Conservation (phyloP, 2,113 vertebrate species). For the Ifrita kowaldi region DNA sequence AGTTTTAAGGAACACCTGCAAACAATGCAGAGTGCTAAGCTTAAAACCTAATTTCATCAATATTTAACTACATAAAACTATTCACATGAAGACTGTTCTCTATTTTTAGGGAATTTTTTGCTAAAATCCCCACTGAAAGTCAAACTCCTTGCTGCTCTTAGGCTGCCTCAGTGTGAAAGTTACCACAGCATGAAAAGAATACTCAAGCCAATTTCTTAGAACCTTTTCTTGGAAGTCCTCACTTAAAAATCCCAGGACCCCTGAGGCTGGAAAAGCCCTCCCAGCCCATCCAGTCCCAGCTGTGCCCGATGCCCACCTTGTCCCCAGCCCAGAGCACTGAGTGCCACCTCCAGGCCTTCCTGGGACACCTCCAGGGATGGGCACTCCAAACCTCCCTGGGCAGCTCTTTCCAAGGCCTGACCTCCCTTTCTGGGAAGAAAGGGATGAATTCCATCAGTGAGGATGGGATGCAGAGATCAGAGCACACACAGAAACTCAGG, state of each 20-base stretch:
- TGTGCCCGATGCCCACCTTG: too few species aligned
- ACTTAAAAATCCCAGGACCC: background rate
- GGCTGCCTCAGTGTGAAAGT: background rate
- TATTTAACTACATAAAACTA: background rate
- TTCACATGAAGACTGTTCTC: background rate
- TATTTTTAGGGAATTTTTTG: background rate
- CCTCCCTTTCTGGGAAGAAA: accelerated
- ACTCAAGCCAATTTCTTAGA: background rate
- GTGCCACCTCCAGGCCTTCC: background rate
- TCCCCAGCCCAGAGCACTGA: background rate
- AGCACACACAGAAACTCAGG: background rate
- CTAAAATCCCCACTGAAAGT: background rate
- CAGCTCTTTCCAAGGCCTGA: background rate
- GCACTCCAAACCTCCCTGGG: background rate
- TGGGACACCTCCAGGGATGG: background rate
- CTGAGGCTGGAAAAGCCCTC: background rate
- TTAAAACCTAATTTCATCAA: background rate
- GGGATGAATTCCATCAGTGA: background rate
- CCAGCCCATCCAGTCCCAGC: accelerated
- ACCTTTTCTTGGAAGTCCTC: background rate
- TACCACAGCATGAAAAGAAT: background rate
- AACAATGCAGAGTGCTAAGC: background rate
- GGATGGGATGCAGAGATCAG: background rate
- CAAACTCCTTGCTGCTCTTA: background rate
- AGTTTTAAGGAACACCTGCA: background rate